Conservation (phyloP, 2,113 vertebrate genomes). For the Pavo muticus region DNA sequence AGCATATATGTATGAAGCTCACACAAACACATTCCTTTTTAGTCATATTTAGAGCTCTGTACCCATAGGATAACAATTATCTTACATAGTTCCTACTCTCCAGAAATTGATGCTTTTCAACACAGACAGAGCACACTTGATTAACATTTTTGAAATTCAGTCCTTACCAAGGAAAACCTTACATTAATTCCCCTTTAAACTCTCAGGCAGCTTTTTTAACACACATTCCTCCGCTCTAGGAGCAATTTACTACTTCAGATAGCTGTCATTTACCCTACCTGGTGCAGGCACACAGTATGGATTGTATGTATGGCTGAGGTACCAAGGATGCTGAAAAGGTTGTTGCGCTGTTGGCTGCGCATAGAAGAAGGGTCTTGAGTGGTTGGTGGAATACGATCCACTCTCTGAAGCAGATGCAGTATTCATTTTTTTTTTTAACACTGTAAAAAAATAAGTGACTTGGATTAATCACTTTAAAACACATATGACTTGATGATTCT, state of each 20-base stretch:
- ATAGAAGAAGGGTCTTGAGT: conserved; percentile 70
- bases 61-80: neutral
- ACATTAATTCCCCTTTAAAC: neutral
- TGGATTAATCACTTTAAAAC: neutral
- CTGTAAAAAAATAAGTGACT: neutral
- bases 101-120: neutral
- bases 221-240: neutral
- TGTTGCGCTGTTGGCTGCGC: conserved; percentile 65
- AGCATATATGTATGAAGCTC: accelerated
- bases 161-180: neutral
- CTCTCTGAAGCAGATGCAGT: conserved; percentile 46
- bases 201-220: neutral
- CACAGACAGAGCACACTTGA: neutral
- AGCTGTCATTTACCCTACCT: conserved; percentile 45
- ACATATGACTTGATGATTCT: accelerated
- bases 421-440: conserved; percentile 52
- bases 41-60: neutral
- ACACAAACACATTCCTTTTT: neutral
- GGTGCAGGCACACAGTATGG: conserved; percentile 55
- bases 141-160: neutral
- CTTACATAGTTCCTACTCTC: neutral
- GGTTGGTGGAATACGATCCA: conserved; percentile 57
- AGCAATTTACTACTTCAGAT: neutral
- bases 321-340: conserved; percentile 69
- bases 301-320: conserved; percentile 46